Evolutionary conservation across 1,140 invertebrate genomes (phyloP), one percentile per base, ranked within the genome.

Genomic region (Drosophila parabipectinata): DNA sequence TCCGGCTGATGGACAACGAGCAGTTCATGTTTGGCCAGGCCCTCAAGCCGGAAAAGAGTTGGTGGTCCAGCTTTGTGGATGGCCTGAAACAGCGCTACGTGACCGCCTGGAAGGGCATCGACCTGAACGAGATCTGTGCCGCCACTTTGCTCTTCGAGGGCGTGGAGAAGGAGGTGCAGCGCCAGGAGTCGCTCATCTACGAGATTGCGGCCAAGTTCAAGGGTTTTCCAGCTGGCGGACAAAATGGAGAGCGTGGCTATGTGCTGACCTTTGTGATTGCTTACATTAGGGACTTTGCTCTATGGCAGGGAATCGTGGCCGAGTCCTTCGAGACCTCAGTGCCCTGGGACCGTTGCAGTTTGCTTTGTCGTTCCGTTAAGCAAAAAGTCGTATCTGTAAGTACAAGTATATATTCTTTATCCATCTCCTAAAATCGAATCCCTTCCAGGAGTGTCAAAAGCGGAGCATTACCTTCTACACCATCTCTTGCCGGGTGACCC

Each of bases 241-340:
- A 95, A 26, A 99, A 99, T 91, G 99, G 99, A 0, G 95, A 97
- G 91, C 94, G 97, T 37, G 99, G 99, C 5, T 99, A 99, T 80
- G 96, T 97, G 67, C 92, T 99, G 5, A 99, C 99, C 0, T 99
- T 99, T 92, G 97, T 99, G n/a, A 99, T 99, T 64, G 99, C 98
- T 12, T 99, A 99, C 91, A 95, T 99, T 14, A 94, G 98, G 91
- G 98, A 99, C 92, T 92, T 99, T 44, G 98, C 95, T 0, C 93
- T 99, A 51, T 96, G 98, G 34, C 98, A 96, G 90, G 94, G 95
- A 61, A 94, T 99, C 41, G 95, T 99, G 8, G 96, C 98, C 0
- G 98, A 99, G 92, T 99, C 98, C 0, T 99, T 99, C 93, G 98
- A 99, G 92, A 99, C 98, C 0, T 99, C 98, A 0, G 98, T 99